Percentiles rank a stretch among this genome's conserved stretches.
Conservation (phyloP, 2,113 vertebrate species). For the Ranitomeya imitator region DNA sequence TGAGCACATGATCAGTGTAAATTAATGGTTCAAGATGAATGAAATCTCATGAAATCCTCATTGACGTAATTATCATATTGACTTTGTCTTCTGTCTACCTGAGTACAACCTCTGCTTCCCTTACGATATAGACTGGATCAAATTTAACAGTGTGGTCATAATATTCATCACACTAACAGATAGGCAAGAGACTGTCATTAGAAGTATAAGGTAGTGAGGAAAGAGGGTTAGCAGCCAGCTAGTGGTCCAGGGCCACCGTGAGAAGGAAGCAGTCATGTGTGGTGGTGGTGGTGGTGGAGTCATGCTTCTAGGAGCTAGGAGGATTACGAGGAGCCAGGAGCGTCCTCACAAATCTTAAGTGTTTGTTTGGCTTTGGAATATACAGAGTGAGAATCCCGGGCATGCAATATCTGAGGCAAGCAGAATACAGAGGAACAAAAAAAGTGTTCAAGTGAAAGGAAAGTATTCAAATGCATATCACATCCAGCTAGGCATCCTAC, state of each 20-base stretch:
- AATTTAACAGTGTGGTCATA: conserved; percentile 63
- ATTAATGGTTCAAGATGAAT: conserved; percentile 80
- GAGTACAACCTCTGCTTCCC: conserved; percentile 71
- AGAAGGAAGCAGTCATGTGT: conserved; percentile 69
- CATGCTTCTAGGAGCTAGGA: conserved; percentile 84
- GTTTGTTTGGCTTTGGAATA: conserved; percentile 48
- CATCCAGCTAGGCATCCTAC: conserved; percentile 86
- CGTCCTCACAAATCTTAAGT: conserved; percentile 68
- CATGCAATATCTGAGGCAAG: conserved; percentile 87
- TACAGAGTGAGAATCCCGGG: conserved; percentile 81
- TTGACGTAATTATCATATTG: conserved; percentile 70
- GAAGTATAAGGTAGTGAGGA: conserved; percentile 67
- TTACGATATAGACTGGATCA: conserved; percentile 68
- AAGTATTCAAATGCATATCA: conserved; percentile 82
- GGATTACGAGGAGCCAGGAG: conserved; percentile 32
- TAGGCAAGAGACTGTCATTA: conserved; percentile 65
- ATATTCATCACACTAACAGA: conserved; percentile 61
- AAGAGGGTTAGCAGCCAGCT: conserved; percentile 68
- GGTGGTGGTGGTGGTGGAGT: conserved; percentile 81
- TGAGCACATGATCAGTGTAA: conserved; percentile 70
- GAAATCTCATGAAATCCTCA: conserved; percentile 89
- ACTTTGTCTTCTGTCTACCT: conserved; percentile 70
- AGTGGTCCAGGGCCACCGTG: conserved; percentile 66
- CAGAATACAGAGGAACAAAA: conserved; percentile 72
- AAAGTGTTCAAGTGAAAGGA: conserved; percentile 74